A percentile compares a stretch with the other conserved stretches of the same genome.
These are phyloP conservation scores for Drosophila paracracens DNA, from an alignment of 2,888 invertebrate species.

Conservation along the genomic window DNA sequence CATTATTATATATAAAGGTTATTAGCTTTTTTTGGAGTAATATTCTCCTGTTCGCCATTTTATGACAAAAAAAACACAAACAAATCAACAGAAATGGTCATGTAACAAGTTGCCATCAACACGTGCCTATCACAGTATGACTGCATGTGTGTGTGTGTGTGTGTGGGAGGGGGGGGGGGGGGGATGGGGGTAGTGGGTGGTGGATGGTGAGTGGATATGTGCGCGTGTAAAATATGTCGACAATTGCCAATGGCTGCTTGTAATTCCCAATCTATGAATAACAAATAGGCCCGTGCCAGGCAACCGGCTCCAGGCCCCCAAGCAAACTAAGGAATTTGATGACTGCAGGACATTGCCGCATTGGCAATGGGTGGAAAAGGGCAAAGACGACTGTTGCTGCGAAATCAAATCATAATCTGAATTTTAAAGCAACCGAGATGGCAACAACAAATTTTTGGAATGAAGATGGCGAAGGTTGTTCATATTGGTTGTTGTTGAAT, in stretches of 20 bases:
- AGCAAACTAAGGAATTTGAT: conserved; percentile 47
- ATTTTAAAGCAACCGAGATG: conserved; percentile 59
- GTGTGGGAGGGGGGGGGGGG: conserved; percentile 20
- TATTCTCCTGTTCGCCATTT: neutral
- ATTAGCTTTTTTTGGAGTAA: neutral
- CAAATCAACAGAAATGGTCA: conserved; percentile 45
- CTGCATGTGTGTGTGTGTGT: conserved; percentile 10
- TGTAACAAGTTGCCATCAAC: conserved; percentile 70
- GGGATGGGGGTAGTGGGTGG: conserved; percentile 8
- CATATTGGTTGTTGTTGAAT: conserved; percentile 21
- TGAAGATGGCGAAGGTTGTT: conserved; percentile 21
- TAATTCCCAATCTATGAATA: conserved; percentile 81
- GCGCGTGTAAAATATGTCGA: conserved; percentile 60
- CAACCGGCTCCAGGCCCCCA: conserved; percentile 52
- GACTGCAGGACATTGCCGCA: neutral
- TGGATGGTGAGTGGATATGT: conserved; percentile 23
- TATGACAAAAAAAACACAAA: conserved; percentile 15
- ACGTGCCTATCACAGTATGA: conserved; percentile 48
- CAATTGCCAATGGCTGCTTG: conserved; percentile 77
- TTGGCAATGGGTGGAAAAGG: neutral
- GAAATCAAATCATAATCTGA: conserved; percentile 76
- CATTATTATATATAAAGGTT: neutral
- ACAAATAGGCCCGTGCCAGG: conserved; percentile 69
- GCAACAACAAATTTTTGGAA: conserved; percentile 15
- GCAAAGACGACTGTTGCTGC: conserved; percentile 23